Conservation (phyloP, 1,140 invertebrate genomes). For the Sitophilus oryzae region DNA sequence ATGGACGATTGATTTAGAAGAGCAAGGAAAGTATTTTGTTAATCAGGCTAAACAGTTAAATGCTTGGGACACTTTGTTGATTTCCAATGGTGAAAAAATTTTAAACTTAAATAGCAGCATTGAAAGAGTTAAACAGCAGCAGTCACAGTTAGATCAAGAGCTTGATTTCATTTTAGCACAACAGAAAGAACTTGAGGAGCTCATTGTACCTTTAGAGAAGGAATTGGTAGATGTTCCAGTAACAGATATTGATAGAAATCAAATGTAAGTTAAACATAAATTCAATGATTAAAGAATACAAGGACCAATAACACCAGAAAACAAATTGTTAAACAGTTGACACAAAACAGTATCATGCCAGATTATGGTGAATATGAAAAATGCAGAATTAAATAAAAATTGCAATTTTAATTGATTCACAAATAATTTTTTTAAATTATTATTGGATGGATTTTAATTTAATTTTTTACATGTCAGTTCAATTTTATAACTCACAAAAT, state of each 20-base stretch:
- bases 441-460: too few species aligned
- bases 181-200: slow-evolving; percentile 86
- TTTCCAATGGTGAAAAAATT: slow-evolving; percentile 90
- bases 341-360: too few species aligned
- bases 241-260: slow-evolving; percentile 79
- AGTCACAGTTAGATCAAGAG: slow-evolving; percentile 85
- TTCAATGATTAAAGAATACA: too few species aligned
- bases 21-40: slow-evolving; percentile 89
- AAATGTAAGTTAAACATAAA: slow-evolving; percentile 56
- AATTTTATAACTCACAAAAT: too few species aligned
- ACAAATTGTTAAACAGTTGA: too few species aligned
- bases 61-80: slow-evolving; percentile 86
- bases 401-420: too few species aligned
- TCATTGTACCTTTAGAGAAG: slow-evolving; percentile 78
- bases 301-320: too few species aligned
- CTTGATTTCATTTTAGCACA: slow-evolving; percentile 91
- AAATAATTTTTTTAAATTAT: too few species aligned
- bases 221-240: slow-evolving; percentile 64
- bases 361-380: too few species aligned
- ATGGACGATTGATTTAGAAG: slow-evolving; percentile 89
- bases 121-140: slow-evolving; percentile 80
- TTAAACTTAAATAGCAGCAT: slow-evolving; percentile 78
- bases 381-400: too few species aligned
- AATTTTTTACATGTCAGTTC: too few species aligned
- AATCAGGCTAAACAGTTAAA: slow-evolving; percentile 93